Evolutionary conservation across 2,113 vertebrate species (phyloP), one percentile per base, ranked within the genome.

Genomic region (Neogale vison): DNA sequence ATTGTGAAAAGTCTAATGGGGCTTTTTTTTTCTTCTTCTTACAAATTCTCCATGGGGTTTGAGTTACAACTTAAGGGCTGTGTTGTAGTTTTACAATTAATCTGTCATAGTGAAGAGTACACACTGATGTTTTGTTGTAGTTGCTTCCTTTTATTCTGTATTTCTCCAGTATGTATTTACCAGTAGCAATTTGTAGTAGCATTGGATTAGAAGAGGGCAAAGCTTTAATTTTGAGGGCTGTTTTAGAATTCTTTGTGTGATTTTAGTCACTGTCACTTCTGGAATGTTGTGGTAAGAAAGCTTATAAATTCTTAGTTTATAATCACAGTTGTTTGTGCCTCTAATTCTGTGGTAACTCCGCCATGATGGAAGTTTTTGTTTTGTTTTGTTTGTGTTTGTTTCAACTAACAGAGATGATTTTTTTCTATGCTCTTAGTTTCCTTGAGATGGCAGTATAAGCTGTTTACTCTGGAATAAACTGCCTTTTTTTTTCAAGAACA

Each of bases 31-130:
- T 81, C 10, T 11, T 6, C 24, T 15, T 15, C 1, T 94, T 96
- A 7, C 11, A 61, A 65, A 65, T 95, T 93, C 72, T 95, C 34
- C 0, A 36, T 90, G 83, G 45, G 26, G 74, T 90, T 42, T 93
- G 88, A 80, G 5, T 57, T 97, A 57, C 90, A 95, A 98, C 90
- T 50, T 96, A 94, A 96, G 57, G 90, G 29, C 91, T 57, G 42
- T 92, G n/a, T 23, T 97, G 31, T 76, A 42, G n/a, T 95, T 96
- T 97, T 72, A 39, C 79, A 98, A 97, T 98, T 98, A 98, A 90
- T 31, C 29, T 98, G 89, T 97, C 84, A 82, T 21, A 50, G 4
- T 81, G 36, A 96, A 21, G 21, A 47, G 36, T 65, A 31, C 24
- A 77, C 7, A 20, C 4, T 87, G 81, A 34, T 88, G 13, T 82